Evolutionary conservation across 1,140 invertebrate species (phyloP), one percentile per base, ranked within the genome.

Genomic region (Aphaenogaster ashmeadi): DNA sequence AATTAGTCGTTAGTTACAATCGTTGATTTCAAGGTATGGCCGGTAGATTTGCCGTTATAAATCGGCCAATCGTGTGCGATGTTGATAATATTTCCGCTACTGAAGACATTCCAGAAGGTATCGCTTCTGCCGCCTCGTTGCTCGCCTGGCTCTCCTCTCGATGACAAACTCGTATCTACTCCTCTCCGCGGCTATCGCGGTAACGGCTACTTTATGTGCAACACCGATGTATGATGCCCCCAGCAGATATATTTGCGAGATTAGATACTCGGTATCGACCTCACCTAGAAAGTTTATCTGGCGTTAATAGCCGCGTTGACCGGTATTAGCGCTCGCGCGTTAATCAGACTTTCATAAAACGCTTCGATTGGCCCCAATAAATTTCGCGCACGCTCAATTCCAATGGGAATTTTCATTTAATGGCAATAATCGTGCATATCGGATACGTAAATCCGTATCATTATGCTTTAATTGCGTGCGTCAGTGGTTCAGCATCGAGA

Each of bases 261-360:
- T 84, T 84, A 74, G 69, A 62, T 60, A 62, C 27, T n/a, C 44
- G 38, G 67, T 47, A 83, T 27, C 54, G 54, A 60, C 66, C 56
- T 83, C 11, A 47, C 69, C 69, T 60, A 27, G 80, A 75, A 84
- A 62, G 69, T 84, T 84, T 84, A 84, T 84, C 80, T 50, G 54
- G 67, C 80, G 80, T 60, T 84, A 84, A 84, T 84, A 60, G 80
- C 56, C n/a, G 33, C 80, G 69, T 75, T 75, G 80, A 62, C 69
- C 80, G 80, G 54, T 75, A 84, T 84, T 84, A 84, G n/a, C 69
- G 56, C 41, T 11, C 33, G 69, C 13, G 54, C 80, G 80, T 84
- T 84, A 84, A 84, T 84, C 69, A 75, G 69, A 75, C 80, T 84
- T 84, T 84, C 69, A 75, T 84, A 75, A 84, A 84, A 84, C 72